phyloP scores from a whole-genome alignment of 2,113 vertebrate genomes.

The Bambusicola thoracicus region DNA sequence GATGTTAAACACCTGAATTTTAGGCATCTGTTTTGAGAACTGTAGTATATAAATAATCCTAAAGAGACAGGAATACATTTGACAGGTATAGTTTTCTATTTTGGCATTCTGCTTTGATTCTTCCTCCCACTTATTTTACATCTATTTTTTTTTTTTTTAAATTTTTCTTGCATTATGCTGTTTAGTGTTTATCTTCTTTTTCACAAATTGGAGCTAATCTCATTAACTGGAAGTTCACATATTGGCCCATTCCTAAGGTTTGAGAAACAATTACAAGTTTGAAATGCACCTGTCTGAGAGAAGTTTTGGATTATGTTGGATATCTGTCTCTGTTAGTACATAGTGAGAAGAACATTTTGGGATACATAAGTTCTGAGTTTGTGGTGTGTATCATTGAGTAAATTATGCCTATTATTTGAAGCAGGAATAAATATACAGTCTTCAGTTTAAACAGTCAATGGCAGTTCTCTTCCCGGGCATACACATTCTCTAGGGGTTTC shows the following conservation, averaged over 20 bases:
- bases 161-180: neutral
- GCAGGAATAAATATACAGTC: neutral
- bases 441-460: slow-evolving; percentile 28
- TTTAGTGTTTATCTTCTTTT: neutral
- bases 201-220: neutral
- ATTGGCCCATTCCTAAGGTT: neutral
- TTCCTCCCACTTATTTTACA: neutral
- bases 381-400: neutral
- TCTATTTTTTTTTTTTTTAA: neutral
- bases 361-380: neutral
- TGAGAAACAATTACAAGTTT: neutral
- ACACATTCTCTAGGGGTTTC: slow-evolving; percentile 33
- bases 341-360: neutral
- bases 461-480: slow-evolving; percentile 27
- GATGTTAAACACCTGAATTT: neutral
- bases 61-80: neutral
- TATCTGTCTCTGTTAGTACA: neutral
- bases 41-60: neutral
- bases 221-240: neutral
- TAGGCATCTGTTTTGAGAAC: neutral
- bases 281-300: neutral
- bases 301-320: neutral
- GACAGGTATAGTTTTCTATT: slow-evolving; percentile 12
- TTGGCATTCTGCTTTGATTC: neutral
- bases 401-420: slow-evolving; percentile 2